Evolutionary conservation across 2,888 invertebrate genomes (phyloP), one percentile per base, ranked within the genome.

Genomic region (Timema podura): DNA sequence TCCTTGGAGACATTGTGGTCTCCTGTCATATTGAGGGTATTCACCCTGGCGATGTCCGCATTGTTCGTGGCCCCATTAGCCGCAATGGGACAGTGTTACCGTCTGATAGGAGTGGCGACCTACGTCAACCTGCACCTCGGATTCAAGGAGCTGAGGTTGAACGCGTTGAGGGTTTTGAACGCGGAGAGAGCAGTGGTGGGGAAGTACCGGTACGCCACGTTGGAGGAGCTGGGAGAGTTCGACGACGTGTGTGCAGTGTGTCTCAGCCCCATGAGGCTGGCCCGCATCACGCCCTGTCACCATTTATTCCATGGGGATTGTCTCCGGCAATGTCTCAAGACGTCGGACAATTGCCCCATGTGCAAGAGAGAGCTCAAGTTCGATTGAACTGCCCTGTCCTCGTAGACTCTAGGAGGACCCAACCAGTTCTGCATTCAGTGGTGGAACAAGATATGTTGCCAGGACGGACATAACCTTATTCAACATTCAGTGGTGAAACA

Each of bases 231-330:
- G 54, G 83, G 84, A 11, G 85, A 85, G 61, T 85, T 89, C 71
- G 91, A 92, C 76, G 92, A 92, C 76, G 90, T 92, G 0, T 92
- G 92, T 78, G 90, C 91, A 0, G 90, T 92, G 5, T 92, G 92
- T 76, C 83, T 92, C 51, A 88, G 86, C 73, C 78, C 82, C 1
- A 91, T 92, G 91, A 82, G 82, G 68, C 85, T 87, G 8, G 92
- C 92, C 0, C 83, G 91, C 54, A 87, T 91, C 10, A 92, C 92
- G 0, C 91, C 91, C 0, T 92, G 92, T 78, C 89, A 90, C 67
- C 92, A 92, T 78, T 85, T 90, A 78, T 92, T 92, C 81, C 92
- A 92, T 78, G 90, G 90, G 0, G 89, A 89, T 78, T 92, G 92
- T 77, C 82, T 92, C 44, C 82, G 91, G 72, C 85, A 86, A 74